Evolutionary conservation across 2,113 vertebrate genomes (phyloP).

Genomic region (Ahaetulla prasina): DNA sequence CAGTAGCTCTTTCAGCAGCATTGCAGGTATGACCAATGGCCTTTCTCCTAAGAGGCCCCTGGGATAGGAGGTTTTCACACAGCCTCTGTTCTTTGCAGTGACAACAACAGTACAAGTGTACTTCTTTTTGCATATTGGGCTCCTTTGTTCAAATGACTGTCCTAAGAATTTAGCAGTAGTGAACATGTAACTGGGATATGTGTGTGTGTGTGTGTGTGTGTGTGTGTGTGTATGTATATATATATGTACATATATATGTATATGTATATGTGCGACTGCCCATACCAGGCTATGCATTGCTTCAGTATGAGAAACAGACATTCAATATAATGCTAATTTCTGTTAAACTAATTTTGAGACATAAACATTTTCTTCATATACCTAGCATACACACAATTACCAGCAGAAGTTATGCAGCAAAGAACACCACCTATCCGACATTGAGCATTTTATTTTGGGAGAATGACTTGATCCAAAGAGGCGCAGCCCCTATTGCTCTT

Average conservation of each 20-base stretch:
- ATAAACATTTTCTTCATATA: background rate
- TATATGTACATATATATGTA: too few relatives aligned
- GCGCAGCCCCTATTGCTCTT: background rate
- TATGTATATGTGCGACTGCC: too few relatives aligned
- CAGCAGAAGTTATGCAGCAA: background rate
- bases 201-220: too few relatives aligned
- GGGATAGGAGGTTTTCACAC: slow-evolving; percentile 39
- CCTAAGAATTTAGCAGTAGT: background rate
- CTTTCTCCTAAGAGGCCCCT: slow-evolving; percentile 47
- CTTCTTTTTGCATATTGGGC: background rate
- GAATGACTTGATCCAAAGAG: background rate
- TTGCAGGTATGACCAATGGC: slow-evolving; percentile 72
- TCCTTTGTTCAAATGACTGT: slow-evolving; percentile 11
- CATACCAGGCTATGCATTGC: too few relatives aligned
- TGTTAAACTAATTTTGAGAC: background rate
- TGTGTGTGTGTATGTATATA: too few relatives aligned
- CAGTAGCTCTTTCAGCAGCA: slow-evolving; percentile 81
- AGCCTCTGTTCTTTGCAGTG: slow-evolving; percentile 9
- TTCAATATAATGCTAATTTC: background rate
- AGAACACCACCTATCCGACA: background rate
- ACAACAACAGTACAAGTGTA: slow-evolving; percentile 10
- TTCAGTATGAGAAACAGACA: background rate
- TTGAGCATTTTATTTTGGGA: background rate
- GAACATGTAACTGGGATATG: too few relatives aligned
- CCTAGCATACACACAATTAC: background rate